Evolutionary conservation across 1,140 invertebrate genomes (phyloP).

Genomic region (Cherax quadricarinatus): DNA sequence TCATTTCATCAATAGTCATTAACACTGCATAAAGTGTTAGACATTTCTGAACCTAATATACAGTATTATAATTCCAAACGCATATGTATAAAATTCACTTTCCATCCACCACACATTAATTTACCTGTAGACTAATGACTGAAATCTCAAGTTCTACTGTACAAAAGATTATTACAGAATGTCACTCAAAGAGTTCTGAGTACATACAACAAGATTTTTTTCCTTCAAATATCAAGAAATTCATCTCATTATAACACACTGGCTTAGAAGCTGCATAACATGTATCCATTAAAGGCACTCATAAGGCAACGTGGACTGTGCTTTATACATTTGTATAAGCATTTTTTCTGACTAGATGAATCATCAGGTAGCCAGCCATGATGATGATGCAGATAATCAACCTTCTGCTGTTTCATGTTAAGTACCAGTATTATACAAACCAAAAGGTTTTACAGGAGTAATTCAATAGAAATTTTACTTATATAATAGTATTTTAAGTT

Average conservation of each 20-base stretch:
- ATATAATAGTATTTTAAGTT: background rate
- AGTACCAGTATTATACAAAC: background rate
- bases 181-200: background rate
- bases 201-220: background rate
- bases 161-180: background rate
- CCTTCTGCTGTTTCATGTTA: background rate
- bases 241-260: background rate
- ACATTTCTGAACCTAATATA: background rate
- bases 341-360: conserved; percentile 49
- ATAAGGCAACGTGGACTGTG: conserved; percentile 50
- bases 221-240: background rate
- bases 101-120: background rate
- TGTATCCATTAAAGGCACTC: conserved; percentile 26
- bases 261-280: conserved; percentile 30
- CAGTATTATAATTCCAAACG: background rate
- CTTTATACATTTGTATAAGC: background rate
- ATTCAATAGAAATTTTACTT: background rate
- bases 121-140: background rate
- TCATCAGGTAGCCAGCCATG: conserved; percentile 18
- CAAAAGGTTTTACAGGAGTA: background rate
- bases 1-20: background rate
- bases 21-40: background rate
- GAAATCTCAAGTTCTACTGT: conserved; percentile 28
- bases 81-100: background rate
- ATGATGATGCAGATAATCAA: background rate